phyloP scores from a whole-genome alignment of 2,888 invertebrate species.

The Orgyia antiqua region DNA sequence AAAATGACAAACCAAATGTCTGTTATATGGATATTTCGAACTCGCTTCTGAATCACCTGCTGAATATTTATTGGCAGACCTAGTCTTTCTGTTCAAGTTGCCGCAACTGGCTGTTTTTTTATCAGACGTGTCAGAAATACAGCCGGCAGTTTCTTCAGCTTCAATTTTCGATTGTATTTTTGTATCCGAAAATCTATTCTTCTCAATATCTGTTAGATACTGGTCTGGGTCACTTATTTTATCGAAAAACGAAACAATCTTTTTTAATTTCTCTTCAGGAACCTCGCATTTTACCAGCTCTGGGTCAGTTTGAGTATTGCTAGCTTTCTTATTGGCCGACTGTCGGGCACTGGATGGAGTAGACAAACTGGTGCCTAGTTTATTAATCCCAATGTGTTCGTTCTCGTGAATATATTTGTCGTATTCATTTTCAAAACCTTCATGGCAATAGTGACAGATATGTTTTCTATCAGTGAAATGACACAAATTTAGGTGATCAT shows the following conservation, averaged over 20 bases:
- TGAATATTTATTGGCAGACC: slow-evolving; percentile 13
- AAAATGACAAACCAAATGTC: slow-evolving; percentile 30
- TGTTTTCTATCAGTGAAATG: slow-evolving; percentile 53
- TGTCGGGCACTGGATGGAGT: slow-evolving; percentile 20
- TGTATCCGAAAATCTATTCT: slow-evolving; percentile 38
- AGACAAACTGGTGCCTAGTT: slow-evolving; percentile 25
- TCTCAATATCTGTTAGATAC: slow-evolving; percentile 40
- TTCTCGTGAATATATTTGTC: slow-evolving; percentile 55
- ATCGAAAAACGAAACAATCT: slow-evolving; percentile 65
- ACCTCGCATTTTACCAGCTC: slow-evolving; percentile 32
- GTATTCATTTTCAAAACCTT: slow-evolving; percentile 49
- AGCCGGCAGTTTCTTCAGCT: slow-evolving; percentile 18
- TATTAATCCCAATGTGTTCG: slow-evolving; percentile 57
- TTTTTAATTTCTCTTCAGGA: slow-evolving; percentile 59
- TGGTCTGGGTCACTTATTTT: slow-evolving; percentile 49
- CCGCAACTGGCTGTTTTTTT: slow-evolving; percentile 40
- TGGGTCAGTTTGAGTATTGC: slow-evolving; percentile 53
- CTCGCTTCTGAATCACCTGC: slow-evolving; percentile 28
- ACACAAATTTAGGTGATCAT: slow-evolving; percentile 61
- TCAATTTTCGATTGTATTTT: slow-evolving; percentile 30
- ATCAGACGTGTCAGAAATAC: slow-evolving; percentile 26
- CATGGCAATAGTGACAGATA: slow-evolving; percentile 63
- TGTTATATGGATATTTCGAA: slow-evolving; percentile 12
- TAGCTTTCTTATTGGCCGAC: slow-evolving; percentile 29
- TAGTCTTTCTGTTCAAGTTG: slow-evolving; percentile 27